phyloP scores from a whole-genome alignment of 2,888 invertebrate species.

The Therioaphis trifolii region DNA sequence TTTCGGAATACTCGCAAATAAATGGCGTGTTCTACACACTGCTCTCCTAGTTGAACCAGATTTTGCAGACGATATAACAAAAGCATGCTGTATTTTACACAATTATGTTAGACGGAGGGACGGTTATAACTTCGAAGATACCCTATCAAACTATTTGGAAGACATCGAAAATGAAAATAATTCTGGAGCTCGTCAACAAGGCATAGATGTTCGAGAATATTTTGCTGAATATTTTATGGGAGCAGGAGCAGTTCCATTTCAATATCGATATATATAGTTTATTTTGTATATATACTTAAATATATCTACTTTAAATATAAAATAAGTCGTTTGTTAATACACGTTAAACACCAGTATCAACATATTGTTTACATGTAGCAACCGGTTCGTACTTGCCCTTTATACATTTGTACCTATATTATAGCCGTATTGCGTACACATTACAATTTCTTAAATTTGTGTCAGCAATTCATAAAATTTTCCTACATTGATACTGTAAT shows the following conservation, averaged over 20 bases:
- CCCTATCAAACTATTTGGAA: not conserved
- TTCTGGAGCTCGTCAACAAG: not conserved
- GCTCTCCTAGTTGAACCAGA: constrained; percentile 2
- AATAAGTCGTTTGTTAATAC: too few relatives aligned
- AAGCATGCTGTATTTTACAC: constrained; percentile 22
- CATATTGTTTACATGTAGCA: too few relatives aligned
- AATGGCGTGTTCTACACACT: constrained; percentile 14
- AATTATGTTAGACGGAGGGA: constrained; percentile 8
- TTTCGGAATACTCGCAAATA: constrained; percentile 66
- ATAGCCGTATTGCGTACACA: too few relatives aligned
- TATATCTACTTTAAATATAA: too few relatives aligned
- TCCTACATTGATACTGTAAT: too few relatives aligned
- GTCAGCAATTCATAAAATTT: too few relatives aligned
- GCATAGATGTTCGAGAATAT: constrained; percentile 1
- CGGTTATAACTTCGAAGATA: not conserved
- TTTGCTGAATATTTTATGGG: constrained; percentile 67
- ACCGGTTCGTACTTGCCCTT: too few relatives aligned
- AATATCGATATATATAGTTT: not conserved
- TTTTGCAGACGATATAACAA: not conserved
- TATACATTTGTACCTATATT: too few relatives aligned
- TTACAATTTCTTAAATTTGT: too few relatives aligned
- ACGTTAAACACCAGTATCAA: too few relatives aligned
- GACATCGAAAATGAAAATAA: not conserved
- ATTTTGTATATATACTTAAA: too few relatives aligned
- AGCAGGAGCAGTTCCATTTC: constrained; percentile 6